Evolutionary conservation across 2,113 vertebrate genomes (phyloP).

Genomic region (Cyanistes caeruleus): DNA sequence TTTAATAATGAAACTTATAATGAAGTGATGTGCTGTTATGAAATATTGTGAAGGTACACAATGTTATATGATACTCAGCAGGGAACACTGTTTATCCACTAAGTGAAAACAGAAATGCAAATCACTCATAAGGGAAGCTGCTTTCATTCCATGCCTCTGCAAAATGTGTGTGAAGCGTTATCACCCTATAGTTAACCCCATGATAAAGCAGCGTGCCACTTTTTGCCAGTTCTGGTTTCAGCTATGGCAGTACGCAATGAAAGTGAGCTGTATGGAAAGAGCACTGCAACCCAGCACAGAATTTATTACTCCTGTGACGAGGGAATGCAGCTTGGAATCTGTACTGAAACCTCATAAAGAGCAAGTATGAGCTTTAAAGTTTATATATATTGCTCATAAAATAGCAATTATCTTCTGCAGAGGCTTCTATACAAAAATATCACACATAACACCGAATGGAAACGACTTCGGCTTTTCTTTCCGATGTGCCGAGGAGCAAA

Average conservation of each 20-base stretch:
- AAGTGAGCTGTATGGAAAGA: neutral
- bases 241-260: neutral
- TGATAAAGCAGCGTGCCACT: neutral
- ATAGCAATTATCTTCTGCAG: neutral
- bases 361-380: neutral
- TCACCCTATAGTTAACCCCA: neutral
- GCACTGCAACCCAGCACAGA: neutral
- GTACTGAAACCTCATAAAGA: slow-evolving; percentile 40
- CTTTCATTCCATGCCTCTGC: neutral
- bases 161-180: neutral
- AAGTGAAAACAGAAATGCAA: neutral
- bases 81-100: neutral
- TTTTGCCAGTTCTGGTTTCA: neutral
- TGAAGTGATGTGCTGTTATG: neutral
- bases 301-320: neutral
- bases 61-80: neutral
- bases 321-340: slow-evolving; percentile 23
- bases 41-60: neutral
- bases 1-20: neutral
- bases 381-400: slow-evolving; percentile 15
- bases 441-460: neutral
- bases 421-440: neutral
- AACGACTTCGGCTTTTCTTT: neutral
- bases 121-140: neutral
- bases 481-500: neutral